Base-by-base conservation (phyloP, 2,113 vertebrate species). In the Rhipidura dahli region DNA sequence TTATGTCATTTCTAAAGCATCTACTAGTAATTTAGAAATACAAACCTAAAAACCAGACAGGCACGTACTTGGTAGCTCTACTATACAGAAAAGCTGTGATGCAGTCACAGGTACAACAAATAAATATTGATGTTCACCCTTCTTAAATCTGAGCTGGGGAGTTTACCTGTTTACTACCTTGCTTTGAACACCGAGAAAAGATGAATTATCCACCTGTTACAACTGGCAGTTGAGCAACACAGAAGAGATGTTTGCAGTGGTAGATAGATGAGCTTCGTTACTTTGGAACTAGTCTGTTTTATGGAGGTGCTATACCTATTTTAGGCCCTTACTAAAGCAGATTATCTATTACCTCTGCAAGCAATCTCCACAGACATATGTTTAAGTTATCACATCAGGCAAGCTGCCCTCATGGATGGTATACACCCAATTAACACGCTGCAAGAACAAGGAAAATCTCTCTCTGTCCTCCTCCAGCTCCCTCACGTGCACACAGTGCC, bases 1-100 rank as follows among this genome's bases (percentile, higher is more conserved):
- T 93, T 87, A 90, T 61, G 26, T 93, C 77, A 96, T 78, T 90
- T 92, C 50, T 71, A 78, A 96, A 87, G 90, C 90, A 90, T 90
- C 77, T 97, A 42, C 11, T 68, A 49, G 24, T 18, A 78, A 57
- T 80, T 83, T 75, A 83, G 72, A 89, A 94, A 90, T 42, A 39
- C n/a, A 77, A 66, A 94, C 53, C n/a, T 44, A 33, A 35, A 65
- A 84, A 40, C 6, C 9, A 90, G 49, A 42, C 64, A 76, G 37
- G 45, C 27, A 1, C 1, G 0, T 60, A 49, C 24, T 82, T 73
- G 64, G 57, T 51, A 75, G 44, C 16, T 45, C 39, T 88, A 14
- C 75, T 35, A 16, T 17, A 39, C 13, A 69, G 63, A 85, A 89
- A 59, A 83, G 35, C 37, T 75, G 37, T 0, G 1, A 57, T 47